These are phyloP conservation scores for Phymanthus crucifer DNA, from an alignment of 92 coral and sea anemone species.

Conservation along the genomic window DNA sequence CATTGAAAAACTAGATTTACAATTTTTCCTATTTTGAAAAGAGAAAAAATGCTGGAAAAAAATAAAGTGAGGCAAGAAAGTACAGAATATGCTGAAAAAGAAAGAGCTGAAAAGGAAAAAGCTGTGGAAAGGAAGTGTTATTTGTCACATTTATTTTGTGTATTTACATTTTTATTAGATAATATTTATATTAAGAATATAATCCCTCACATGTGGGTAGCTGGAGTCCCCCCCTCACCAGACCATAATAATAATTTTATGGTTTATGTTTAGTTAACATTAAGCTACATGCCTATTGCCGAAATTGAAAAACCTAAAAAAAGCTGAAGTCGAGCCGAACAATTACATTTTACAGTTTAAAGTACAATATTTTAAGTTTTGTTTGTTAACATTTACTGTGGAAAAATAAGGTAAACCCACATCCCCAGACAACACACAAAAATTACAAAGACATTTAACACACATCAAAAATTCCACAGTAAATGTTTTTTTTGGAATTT, in stretches of 20 bases:
- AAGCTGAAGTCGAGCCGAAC: background rate
- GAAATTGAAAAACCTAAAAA: background rate
- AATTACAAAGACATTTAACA: background rate
- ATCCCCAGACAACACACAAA: background rate
- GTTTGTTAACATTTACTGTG: background rate
- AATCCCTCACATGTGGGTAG: background rate
- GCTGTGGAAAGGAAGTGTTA: background rate
- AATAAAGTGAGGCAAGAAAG: no score
- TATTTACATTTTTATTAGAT: no score
- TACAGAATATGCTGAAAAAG: background rate
- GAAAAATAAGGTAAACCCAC: background rate
- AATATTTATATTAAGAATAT: background rate
- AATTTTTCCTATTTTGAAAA: background rate
- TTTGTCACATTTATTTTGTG: background rate
- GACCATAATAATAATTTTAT: background rate
- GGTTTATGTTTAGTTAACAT: conserved; percentile 2
- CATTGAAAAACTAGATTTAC: background rate
- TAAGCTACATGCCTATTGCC: background rate
- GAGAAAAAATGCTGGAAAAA: background rate
- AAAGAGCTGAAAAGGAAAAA: background rate
- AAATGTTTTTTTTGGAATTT: background rate
- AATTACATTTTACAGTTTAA: background rate
- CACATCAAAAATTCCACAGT: background rate
- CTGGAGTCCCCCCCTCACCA: background rate
- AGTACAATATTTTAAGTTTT: background rate